Evolutionary conservation across 2,797 vertebrate genomes (phyloP).

Genomic region (Stomatorhinus walkeri): DNA sequence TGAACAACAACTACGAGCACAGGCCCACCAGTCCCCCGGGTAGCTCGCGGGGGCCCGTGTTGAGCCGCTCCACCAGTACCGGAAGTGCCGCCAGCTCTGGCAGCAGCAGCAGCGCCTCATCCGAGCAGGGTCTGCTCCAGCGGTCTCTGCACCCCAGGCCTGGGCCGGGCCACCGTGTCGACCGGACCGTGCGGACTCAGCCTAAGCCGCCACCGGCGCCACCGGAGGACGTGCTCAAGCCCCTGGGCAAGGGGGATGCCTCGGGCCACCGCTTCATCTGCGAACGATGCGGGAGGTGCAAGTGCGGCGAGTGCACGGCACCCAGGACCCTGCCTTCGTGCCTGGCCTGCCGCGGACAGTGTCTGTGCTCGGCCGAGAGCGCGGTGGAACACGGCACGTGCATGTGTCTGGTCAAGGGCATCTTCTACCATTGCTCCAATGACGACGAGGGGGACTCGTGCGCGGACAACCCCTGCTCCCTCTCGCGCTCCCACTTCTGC

Average conservation of each 20-base stretch:
- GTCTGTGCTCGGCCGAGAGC: constrained; percentile 86
- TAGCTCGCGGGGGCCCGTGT: constrained; percentile 59
- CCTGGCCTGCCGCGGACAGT: constrained; percentile 83
- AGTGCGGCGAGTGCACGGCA: constrained; percentile 83
- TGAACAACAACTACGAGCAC: constrained; percentile 86
- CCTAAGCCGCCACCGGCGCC: constrained; percentile 70
- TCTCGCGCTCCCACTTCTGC: constrained; percentile 87
- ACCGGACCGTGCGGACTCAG: constrained; percentile 76
- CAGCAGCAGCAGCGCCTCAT: constrained; percentile 84
- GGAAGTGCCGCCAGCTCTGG: constrained; percentile 87
- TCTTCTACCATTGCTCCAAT: constrained; percentile 97
- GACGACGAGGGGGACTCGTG: constrained; percentile 89
- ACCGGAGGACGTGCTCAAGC: constrained; percentile 52
- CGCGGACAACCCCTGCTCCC: constrained; percentile 89
- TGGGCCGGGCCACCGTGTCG: constrained; percentile 53
- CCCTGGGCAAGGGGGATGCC: constrained; percentile 64
- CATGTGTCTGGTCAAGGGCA: constrained; percentile 92
- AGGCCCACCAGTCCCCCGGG: constrained; percentile 53
- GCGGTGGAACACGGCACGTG: constrained; percentile 90
- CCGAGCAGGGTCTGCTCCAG: constrained; percentile 80
- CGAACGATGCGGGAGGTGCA: constrained; percentile 90
- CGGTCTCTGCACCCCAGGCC: constrained; percentile 67
- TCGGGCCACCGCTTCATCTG: constrained; percentile 87
- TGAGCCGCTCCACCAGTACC: constrained; percentile 87
- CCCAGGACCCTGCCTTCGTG: constrained; percentile 81